Conservation (phyloP, 2,797 vertebrate genomes). For the Anguilla pacifica region DNA sequence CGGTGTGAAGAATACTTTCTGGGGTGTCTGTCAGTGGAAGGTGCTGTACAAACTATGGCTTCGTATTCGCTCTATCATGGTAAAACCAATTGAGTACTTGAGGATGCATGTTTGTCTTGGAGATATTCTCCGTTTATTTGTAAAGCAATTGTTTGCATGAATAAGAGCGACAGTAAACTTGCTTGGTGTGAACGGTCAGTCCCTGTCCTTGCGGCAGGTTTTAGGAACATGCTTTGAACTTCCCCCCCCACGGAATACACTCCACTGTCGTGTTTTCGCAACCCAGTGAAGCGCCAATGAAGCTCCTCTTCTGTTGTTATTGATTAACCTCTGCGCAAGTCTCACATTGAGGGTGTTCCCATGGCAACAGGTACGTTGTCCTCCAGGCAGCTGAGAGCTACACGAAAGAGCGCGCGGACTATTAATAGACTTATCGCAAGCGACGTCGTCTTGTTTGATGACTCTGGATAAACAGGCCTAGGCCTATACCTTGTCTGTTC, state of each 20-base stretch:
- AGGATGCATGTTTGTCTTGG: background rate
- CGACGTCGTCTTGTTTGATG: slow-evolving; percentile 54
- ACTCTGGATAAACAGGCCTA: slow-evolving; percentile 48
- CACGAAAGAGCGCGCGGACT: slow-evolving; percentile 61
- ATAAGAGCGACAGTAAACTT: background rate
- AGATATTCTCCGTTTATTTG: background rate
- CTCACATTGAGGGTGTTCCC: slow-evolving; percentile 63
- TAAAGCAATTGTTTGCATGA: background rate
- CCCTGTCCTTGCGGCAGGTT: background rate
- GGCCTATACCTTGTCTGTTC: slow-evolving; percentile 47
- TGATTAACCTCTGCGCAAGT: slow-evolving; percentile 60
- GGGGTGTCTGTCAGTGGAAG: background rate
- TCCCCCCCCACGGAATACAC: background rate
- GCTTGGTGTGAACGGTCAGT: slow-evolving; percentile 4
- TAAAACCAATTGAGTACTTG: background rate
- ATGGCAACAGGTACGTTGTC: slow-evolving; percentile 74
- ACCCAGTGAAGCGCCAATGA: slow-evolving; percentile 41
- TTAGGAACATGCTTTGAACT: background rate
- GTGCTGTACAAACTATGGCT: background rate
- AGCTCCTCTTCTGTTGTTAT: slow-evolving; percentile 53
- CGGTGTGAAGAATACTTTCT: background rate
- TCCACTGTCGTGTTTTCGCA: slow-evolving; percentile 27
- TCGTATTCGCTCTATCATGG: background rate
- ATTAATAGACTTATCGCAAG: slow-evolving; percentile 74
- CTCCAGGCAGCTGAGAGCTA: slow-evolving; percentile 53